Conservation (phyloP, 2,888 invertebrate genomes). For the Drosophila silvestris region DNA sequence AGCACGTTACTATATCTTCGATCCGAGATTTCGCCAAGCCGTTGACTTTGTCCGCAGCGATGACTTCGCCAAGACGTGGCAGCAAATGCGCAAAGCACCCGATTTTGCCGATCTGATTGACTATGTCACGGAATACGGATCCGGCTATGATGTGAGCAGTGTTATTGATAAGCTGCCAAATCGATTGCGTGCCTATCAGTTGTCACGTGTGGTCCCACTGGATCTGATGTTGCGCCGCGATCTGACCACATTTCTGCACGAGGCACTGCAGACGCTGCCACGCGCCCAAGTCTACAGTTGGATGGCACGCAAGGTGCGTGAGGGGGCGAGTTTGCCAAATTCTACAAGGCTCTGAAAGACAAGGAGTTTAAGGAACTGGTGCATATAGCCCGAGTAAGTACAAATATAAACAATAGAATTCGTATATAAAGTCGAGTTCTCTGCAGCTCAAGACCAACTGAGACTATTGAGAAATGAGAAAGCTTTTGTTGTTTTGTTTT, state of each 20-base stretch:
- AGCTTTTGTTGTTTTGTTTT: neutral
- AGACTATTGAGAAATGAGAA: neutral
- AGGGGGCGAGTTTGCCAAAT: conserved; percentile 70
- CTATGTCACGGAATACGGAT: conserved; percentile 56
- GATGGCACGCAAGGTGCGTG: conserved; percentile 70
- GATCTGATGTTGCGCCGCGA: conserved; percentile 71
- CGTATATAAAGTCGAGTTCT: neutral
- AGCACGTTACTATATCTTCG: conserved; percentile 77
- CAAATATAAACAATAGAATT: neutral
- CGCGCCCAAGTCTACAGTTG: conserved; percentile 66
- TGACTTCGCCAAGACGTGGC: conserved; percentile 70
- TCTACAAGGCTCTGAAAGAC: conserved; percentile 68
- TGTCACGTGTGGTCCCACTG: conserved; percentile 75
- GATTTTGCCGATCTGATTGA: conserved; percentile 65
- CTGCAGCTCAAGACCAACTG: neutral
- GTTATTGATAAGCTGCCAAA: conserved; percentile 67
- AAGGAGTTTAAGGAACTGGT: conserved; percentile 70
- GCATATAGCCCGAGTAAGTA: conserved; percentile 67
- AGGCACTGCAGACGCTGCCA: conserved; percentile 71
- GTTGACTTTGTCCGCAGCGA: conserved; percentile 67
- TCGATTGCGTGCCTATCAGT: conserved; percentile 60
- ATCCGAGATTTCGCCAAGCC: conserved; percentile 70
- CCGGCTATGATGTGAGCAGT: conserved; percentile 70
- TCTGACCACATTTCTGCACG: conserved; percentile 71
- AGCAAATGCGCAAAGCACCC: conserved; percentile 59